Base-by-base conservation (phyloP, 2,888 invertebrate genomes). In the Cataglyphis altisquamis region DNA sequence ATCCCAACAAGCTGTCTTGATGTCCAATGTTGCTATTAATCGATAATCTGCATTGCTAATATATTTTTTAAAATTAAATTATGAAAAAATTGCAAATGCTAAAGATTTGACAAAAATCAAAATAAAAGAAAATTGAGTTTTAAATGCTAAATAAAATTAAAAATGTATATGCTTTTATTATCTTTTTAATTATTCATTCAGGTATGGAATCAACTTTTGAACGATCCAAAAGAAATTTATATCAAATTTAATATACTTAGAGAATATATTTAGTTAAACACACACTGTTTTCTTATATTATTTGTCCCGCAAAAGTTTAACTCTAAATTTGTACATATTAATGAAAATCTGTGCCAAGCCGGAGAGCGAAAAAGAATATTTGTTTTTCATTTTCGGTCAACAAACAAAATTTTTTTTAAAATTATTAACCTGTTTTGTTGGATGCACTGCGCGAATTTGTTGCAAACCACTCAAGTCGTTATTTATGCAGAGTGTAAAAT, bases 401-500 rank as follows among this genome's bases (percentile, higher is more conserved):
- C 68, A 45, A 80, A 12, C 36, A 36, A 32, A 52, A 57, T 70
- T 60, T 12, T n/a, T 25, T 70, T 6, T 12, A 9, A 60, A 60
- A 80, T 72, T 80, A 67, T 77, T 67, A 67, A 77, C n/a, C 36
- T 48, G 70, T 25, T 80, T 60, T 70, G 57, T 45, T 8, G 57
- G 21, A 57, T 45, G 21, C 39, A 41, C n/a, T 12, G 3, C 60
- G 60, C 41, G 21, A 18, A 45, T 62, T 60, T 25, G 36, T 48
- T 45, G 70, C 32, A 36, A 62, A 36, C 32, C 18, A 18, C n/a
- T 25, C 45, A 62, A 62, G 60, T 25, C 68, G 32, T 80, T 45
- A 80, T 68, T 78, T 78, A 78, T 78, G 70, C 60, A 68, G 45
- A 45, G 70, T 45, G 32, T 25, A 78, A 78, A 80, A 80, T 80